These are phyloP conservation scores for Aphodius sticticus DNA, from an alignment of 2,888 invertebrate species.

Conservation along the genomic window DNA sequence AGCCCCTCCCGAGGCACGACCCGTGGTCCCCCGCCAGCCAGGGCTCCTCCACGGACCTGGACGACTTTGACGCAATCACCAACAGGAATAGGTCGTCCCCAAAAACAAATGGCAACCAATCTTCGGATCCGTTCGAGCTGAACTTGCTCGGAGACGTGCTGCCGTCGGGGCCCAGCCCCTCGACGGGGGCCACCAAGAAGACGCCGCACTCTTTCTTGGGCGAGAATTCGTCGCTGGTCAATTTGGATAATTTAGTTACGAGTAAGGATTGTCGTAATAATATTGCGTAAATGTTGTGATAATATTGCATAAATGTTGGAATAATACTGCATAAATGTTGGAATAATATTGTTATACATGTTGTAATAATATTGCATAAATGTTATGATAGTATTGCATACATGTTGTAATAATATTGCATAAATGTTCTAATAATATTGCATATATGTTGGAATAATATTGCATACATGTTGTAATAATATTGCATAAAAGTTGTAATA, in stretches of 20 bases:
- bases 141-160: conserved; percentile 66
- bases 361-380: not conserved
- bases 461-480: too few species aligned
- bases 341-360: not conserved
- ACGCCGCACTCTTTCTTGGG: conserved; percentile 97
- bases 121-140: conserved; percentile 76
- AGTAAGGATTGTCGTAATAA: conserved; percentile 52
- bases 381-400: not conserved
- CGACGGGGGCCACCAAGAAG: conserved; percentile 75
- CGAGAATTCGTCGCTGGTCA: conserved; percentile 95
- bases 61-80: conserved; percentile 87
- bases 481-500: too few species aligned
- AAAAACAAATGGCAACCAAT: conserved; percentile 49
- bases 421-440: too few species aligned
- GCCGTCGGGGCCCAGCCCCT: conserved; percentile 56
- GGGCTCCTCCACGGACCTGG: conserved; percentile 73
- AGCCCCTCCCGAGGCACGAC: conserved; percentile 55
- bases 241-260: conserved; percentile 93
- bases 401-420: too few species aligned
- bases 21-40: conserved; percentile 64
- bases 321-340: not conserved
- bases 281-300: conserved; percentile 30
- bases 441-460: too few species aligned
- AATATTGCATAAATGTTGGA: not conserved
- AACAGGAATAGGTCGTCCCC: conserved; percentile 68